phyloP scores from a whole-genome alignment of 2,113 vertebrate species.

The Mustela lutreola region DNA sequence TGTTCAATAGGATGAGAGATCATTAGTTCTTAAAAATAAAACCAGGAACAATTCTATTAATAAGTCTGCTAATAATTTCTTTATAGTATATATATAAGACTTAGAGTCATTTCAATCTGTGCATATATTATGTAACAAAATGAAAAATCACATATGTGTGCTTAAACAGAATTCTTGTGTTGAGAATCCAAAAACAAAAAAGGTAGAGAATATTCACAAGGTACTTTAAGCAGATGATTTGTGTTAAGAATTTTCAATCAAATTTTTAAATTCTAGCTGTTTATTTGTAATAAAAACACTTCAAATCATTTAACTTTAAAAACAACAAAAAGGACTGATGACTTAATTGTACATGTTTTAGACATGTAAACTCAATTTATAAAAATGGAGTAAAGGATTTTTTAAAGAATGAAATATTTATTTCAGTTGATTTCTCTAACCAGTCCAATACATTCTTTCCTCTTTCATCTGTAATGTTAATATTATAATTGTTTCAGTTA shows the following conservation, averaged over 20 bases:
- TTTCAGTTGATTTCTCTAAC: conserved; percentile 59
- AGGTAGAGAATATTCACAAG: not conserved
- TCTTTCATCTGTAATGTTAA: not conserved
- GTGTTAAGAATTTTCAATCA: conserved; percentile 2
- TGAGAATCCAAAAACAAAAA: conserved; percentile 29
- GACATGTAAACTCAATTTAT: not conserved
- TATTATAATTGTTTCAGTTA: conserved; percentile 67
- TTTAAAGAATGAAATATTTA: conserved; percentile 49
- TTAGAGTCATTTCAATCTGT: not conserved
- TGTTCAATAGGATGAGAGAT: not conserved
- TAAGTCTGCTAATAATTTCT: conserved; percentile 5
- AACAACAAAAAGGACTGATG: not conserved
- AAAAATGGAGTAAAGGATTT: conserved; percentile 20
- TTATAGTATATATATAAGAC: not conserved
- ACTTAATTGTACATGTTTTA: conserved; percentile 32
- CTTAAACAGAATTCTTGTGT: conserved; percentile 8
- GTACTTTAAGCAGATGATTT: not conserved
- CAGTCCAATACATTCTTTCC: not conserved
- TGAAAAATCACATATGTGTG: not conserved
- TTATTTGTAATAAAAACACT: not conserved
- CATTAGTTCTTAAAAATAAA: conserved; percentile 30
- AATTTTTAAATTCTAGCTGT: not conserved
- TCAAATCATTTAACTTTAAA: not conserved
- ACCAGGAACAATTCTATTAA: conserved; percentile 25
- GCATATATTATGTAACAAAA: conserved; percentile 25